Evolutionary conservation across 2,113 vertebrate genomes (phyloP).

Genomic region (Miniopterus natalensis): DNA sequence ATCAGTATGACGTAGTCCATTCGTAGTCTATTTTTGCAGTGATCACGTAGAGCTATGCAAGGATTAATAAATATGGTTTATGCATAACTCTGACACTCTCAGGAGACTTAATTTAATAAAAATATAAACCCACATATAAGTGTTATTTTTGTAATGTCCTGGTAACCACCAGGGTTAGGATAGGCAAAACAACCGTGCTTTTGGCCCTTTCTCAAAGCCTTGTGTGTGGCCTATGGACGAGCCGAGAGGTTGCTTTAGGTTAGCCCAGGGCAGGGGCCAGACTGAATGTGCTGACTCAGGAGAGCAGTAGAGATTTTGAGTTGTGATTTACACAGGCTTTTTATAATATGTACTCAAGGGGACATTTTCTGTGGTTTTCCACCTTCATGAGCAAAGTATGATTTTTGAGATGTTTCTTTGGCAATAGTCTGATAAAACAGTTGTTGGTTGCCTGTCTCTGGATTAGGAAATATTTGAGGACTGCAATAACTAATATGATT

Average conservation of each 20-base stretch:
- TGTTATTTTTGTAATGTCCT: slow-evolving; percentile 64
- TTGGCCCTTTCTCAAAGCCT: slow-evolving; percentile 30
- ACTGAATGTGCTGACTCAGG: not conserved
- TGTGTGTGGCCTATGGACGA: not conserved
- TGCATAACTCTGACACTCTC: slow-evolving; percentile 55
- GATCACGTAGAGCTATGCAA: slow-evolving; percentile 58
- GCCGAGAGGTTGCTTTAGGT: not conserved
- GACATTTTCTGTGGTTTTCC: slow-evolving; percentile 14
- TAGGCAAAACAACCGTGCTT: not conserved
- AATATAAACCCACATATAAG: slow-evolving; percentile 69
- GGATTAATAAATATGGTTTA: slow-evolving; percentile 64
- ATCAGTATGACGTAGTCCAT: slow-evolving; percentile 11
- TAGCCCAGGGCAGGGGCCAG: not conserved
- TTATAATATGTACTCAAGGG: not conserved
- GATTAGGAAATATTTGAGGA: slow-evolving; percentile 19
- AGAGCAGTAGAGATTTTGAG: slow-evolving; percentile 5
- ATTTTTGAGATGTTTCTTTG: not conserved
- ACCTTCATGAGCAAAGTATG: not conserved
- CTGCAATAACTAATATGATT: not conserved
- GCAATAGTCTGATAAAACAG: not conserved
- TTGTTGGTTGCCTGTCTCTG: slow-evolving; percentile 28
- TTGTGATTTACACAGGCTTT: not conserved
- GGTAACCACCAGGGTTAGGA: slow-evolving; percentile 48
- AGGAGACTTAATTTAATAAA: slow-evolving; percentile 75
- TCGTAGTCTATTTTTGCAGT: slow-evolving; percentile 72